Conservation (phyloP, 37 sponge, comb jelly and placozoan species). For the Beroe ovata region DNA sequence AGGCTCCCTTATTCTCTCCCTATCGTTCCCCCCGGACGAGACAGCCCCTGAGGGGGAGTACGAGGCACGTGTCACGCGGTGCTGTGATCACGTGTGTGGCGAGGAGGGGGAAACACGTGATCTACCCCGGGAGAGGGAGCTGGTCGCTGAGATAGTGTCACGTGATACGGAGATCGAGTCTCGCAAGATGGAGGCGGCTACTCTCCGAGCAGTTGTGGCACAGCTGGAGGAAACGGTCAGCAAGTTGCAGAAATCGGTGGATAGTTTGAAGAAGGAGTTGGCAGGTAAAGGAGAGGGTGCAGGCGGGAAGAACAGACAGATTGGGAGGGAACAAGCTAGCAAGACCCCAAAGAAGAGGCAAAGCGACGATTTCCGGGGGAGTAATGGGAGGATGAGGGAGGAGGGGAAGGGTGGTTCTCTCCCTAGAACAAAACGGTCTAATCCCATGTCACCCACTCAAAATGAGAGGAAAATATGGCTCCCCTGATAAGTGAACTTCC, state of each 20-base stretch:
- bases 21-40: not conserved
- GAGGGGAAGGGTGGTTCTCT: too few relatives aligned
- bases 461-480: too few relatives aligned
- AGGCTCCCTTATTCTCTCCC: not conserved
- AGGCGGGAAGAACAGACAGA: not conserved
- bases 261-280: not conserved
- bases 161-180: not conserved
- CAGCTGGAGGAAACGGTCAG: not conserved
- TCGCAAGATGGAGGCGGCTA: not conserved
- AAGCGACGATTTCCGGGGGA: too few relatives aligned
- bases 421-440: too few relatives aligned
- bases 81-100: not conserved
- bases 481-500: too few relatives aligned
- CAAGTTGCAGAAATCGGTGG: not conserved
- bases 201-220: not conserved
- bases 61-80: not conserved
- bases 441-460: too few relatives aligned
- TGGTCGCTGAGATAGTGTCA: not conserved
- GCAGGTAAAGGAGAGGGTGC: not conserved
- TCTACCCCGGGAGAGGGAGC: too few relatives aligned
- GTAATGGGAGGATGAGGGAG: too few relatives aligned
- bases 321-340: not conserved
- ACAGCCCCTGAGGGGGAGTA: not conserved
- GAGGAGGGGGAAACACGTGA: too few relatives aligned
- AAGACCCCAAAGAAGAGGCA: too few relatives aligned